These are phyloP conservation scores for Phyto melanocephala DNA, from an alignment of 2,888 invertebrate genomes.

Conservation along the genomic window DNA sequence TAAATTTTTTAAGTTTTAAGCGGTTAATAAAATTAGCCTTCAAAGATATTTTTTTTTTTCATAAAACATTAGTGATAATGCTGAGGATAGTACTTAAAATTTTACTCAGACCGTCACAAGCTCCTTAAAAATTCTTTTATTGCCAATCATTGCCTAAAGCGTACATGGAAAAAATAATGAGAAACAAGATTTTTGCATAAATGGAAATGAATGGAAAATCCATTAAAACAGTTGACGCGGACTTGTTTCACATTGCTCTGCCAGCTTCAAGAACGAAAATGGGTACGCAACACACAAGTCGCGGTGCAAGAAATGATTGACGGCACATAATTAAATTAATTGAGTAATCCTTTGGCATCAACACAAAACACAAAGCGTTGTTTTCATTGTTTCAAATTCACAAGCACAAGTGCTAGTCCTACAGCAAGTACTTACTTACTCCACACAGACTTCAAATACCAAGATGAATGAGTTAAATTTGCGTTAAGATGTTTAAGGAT, in stretches of 20 bases:
- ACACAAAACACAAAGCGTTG: constrained; percentile 56
- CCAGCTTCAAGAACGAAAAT: neutral
- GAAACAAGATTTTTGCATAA: constrained; percentile 34
- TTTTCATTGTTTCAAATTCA: constrained; percentile 13
- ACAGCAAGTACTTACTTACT: constrained; percentile 21
- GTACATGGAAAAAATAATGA: constrained; percentile 10
- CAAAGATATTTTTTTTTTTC: too few relatives aligned
- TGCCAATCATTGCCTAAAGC: neutral
- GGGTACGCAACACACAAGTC: constrained; percentile 2
- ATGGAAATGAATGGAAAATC: constrained; percentile 72
- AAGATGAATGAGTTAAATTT: constrained; percentile 72
- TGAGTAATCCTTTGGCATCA: constrained; percentile 78
- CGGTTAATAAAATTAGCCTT: too few relatives aligned
- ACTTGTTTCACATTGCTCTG: constrained; percentile 1
- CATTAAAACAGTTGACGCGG: constrained; percentile 50
- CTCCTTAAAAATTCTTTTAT: neutral
- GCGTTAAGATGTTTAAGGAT: constrained; percentile 46
- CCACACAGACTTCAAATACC: constrained; percentile 33
- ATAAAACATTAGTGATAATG: too few relatives aligned
- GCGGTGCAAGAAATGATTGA: constrained; percentile 76
- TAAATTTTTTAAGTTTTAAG: too few relatives aligned
- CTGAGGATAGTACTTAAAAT: too few relatives aligned
- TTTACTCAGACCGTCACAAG: neutral
- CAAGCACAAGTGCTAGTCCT: constrained; percentile 42
- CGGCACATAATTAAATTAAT: constrained; percentile 80